Conservation (phyloP, 2,888 invertebrate genomes). For the Pediacus dermestoides region DNA sequence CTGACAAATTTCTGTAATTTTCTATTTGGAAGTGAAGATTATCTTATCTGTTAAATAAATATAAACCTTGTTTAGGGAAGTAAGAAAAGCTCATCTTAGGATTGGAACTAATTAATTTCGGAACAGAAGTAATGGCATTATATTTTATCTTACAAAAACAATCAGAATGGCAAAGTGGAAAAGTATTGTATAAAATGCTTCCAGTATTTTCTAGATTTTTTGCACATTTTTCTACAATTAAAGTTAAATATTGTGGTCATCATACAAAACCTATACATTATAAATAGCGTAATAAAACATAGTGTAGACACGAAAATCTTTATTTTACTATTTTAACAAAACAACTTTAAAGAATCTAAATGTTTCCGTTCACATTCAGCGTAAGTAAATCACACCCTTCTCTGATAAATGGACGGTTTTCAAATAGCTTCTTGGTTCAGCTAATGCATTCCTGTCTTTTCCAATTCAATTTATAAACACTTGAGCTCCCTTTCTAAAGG, state of each 20-base stretch:
- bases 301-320: not conserved
- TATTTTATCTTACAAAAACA: too few relatives aligned
- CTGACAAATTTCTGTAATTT: constrained; percentile 23
- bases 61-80: too few relatives aligned
- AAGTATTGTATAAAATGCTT: too few relatives aligned
- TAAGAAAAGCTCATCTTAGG: too few relatives aligned
- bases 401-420: constrained; percentile 21
- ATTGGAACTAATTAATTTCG: too few relatives aligned
- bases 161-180: too few relatives aligned
- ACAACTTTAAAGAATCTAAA: not conserved
- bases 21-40: not conserved
- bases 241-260: too few relatives aligned
- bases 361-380: constrained; percentile 12
- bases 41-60: too few relatives aligned
- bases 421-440: constrained; percentile 19
- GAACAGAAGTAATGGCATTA: too few relatives aligned
- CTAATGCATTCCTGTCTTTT: constrained; percentile 23
- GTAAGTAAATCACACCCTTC: constrained; percentile 21
- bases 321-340: not conserved
- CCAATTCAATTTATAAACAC: constrained; percentile 4
- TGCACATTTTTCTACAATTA: too few relatives aligned
- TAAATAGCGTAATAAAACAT: not conserved
- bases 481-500: not conserved
- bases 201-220: too few relatives aligned
- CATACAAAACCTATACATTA: too few relatives aligned